Evolutionary conservation across 1,140 invertebrate species (phyloP).

Genomic region (Eubasilissa regina): DNA sequence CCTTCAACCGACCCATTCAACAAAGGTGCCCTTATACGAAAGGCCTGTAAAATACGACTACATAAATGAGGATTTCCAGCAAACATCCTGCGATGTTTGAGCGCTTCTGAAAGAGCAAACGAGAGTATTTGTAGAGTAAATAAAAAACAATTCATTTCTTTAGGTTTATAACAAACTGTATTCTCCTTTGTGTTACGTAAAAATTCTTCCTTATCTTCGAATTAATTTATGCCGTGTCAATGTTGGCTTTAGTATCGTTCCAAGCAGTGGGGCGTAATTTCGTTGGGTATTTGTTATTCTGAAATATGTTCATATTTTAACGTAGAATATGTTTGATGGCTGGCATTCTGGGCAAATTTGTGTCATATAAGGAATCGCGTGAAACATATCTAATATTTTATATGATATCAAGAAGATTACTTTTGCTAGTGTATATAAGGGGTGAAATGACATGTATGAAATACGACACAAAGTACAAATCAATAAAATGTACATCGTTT

Average conservation of each 20-base stretch:
- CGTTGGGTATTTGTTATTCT: too few species aligned
- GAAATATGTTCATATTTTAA: too few species aligned
- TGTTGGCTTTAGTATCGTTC: constrained; percentile 37
- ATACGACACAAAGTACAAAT: too few species aligned
- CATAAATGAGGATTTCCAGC: constrained; percentile 13
- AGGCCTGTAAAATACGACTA: background rate
- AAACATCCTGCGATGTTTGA: constrained; percentile 46
- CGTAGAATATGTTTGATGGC: too few species aligned
- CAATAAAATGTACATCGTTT: too few species aligned
- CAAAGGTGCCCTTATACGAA: constrained; percentile 38
- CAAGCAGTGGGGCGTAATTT: background rate
- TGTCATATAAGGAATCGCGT: too few species aligned
- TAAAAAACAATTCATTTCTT: constrained; percentile 26
- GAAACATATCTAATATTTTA: too few species aligned
- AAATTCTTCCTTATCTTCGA: constrained; percentile 13
- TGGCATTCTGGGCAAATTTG: too few species aligned
- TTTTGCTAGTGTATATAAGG: too few species aligned
- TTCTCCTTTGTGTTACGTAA: background rate
- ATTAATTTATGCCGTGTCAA: constrained; percentile 50
- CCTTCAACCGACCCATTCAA: background rate
- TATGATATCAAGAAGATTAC: too few species aligned
- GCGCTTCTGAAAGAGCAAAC: constrained; percentile 20
- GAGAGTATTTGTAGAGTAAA: constrained; percentile 44
- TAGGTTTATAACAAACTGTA: background rate
- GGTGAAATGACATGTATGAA: too few species aligned